Evolutionary conservation across 2,888 invertebrate genomes (phyloP).

Genomic region (Clepsis dumicolana): DNA sequence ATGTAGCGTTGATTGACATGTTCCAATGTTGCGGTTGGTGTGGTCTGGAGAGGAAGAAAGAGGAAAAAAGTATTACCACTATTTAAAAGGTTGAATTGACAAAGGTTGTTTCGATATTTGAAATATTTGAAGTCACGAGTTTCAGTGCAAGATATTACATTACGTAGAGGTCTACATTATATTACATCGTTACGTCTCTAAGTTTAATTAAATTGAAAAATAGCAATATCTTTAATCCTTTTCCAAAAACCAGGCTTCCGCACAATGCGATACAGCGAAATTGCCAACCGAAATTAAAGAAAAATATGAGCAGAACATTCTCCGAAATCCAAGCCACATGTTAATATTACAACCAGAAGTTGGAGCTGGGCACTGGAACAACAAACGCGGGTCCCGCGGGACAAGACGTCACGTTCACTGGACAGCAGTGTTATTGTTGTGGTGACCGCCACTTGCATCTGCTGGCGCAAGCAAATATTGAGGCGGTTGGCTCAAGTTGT

Average conservation of each 20-base stretch:
- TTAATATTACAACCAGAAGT: slow-evolving; percentile 44
- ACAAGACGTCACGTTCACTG: slow-evolving; percentile 43
- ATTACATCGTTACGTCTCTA: too few species aligned
- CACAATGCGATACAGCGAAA: neutral
- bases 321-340: slow-evolving; percentile 38
- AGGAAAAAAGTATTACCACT: neutral
- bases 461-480: slow-evolving; percentile 67
- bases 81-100: neutral
- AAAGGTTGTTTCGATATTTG: neutral
- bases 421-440: slow-evolving; percentile 52
- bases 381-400: slow-evolving; percentile 61
- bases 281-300: slow-evolving; percentile 23
- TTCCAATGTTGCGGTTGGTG: slow-evolving; percentile 46
- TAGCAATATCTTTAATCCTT: too few species aligned
- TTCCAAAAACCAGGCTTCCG: neutral
- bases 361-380: slow-evolving; percentile 55
- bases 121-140: too few species aligned
- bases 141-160: too few species aligned
- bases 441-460: slow-evolving; percentile 71
- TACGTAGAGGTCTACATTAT: too few species aligned
- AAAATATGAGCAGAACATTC: slow-evolving; percentile 26
- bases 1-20: slow-evolving; percentile 55
- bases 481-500: slow-evolving; percentile 48
- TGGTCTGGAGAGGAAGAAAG: slow-evolving; percentile 16
- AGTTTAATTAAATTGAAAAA: too few species aligned